Evolutionary conservation across 2,113 vertebrate genomes (phyloP), one percentile per base, ranked within the genome.

Genomic region (Murina feae): DNA sequence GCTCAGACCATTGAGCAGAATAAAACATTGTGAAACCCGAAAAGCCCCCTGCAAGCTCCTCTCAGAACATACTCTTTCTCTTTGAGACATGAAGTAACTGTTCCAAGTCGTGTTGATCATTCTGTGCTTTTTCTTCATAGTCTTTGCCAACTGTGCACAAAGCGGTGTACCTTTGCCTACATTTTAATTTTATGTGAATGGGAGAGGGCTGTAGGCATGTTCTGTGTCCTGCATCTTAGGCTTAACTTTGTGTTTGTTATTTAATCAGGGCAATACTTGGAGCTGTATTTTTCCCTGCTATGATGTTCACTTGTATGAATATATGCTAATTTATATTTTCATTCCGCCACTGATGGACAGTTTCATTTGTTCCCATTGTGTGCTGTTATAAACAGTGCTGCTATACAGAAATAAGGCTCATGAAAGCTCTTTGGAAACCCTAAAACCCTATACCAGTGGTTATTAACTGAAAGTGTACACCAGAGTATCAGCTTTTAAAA

Each of bases 341-440:
- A 69, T 84, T 75, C 49, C 53, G 7, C 20, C 7, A 1, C 49
- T 68, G 47, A 42, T 74, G 47, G 60, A 44, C 16, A 49, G 86
- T 89, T 80, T 35, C 11, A 28, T 63, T 63, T 87, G 25, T 47
- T 47, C 30, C 13, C 16, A 13, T 51, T 79, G 51, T 53, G 89
- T 81, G 32, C 14, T 86, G 2, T 89, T 60, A 65, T 51, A 69
- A 90, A 28, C 49, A 79, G 2, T 49, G 17, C n/a, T 89, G 25
- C 21, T 82, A 0, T 75, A 25, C 42, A 71, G 44, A 91, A 79
- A 51, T 60, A 68, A 58, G 47, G 9, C 42, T 71, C 6, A 0
- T 60, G 35, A 79, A 89, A 90, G 14, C 9, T 95, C 71, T 95
- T 74, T 69, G 76, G 65, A 80, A 89, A 90, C 55, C 16, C 39